These are phyloP conservation scores for Gonioctena quinquepunctata DNA, from an alignment of 1,140 invertebrate genomes.

Conservation along the genomic window DNA sequence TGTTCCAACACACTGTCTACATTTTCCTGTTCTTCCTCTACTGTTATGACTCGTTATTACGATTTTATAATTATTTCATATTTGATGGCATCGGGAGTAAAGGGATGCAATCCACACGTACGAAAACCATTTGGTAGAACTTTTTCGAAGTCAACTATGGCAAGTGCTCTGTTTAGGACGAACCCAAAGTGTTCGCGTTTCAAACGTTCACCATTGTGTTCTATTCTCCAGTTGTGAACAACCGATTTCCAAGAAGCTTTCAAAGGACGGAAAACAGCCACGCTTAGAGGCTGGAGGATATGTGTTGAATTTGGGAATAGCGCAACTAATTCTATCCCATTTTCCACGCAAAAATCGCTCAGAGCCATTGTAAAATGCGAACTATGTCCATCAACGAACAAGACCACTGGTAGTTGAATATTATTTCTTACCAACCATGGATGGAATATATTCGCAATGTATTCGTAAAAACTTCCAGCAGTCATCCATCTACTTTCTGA, in stretches of 20 bases:
- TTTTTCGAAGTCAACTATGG: not conserved
- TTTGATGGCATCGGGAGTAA: constrained; percentile 22
- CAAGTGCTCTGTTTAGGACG: not conserved
- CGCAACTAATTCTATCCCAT: constrained; percentile 36
- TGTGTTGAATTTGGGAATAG: constrained; percentile 27
- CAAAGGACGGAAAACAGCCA: constrained; percentile 21
- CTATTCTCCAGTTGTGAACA: constrained; percentile 12
- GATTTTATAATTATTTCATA: not conserved
- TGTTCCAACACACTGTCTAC: not conserved
- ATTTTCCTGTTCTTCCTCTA: not conserved
- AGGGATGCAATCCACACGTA: constrained; percentile 36
- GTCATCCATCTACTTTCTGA: not conserved
- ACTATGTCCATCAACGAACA: not conserved
- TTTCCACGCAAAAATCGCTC: not conserved
- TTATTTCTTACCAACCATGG: not conserved
- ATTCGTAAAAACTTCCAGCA: not conserved
- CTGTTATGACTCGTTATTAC: not conserved
- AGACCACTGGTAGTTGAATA: not conserved
- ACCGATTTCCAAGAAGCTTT: constrained; percentile 18
- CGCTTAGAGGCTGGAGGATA: constrained; percentile 28
- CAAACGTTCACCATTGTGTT: not conserved
- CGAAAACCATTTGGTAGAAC: constrained; percentile 34
- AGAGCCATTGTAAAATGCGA: constrained; percentile 25
- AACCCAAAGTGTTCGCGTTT: not conserved
- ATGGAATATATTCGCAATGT: not conserved